Evolutionary conservation across 2,888 invertebrate genomes (phyloP).

Genomic region (Drosophila monieri): DNA sequence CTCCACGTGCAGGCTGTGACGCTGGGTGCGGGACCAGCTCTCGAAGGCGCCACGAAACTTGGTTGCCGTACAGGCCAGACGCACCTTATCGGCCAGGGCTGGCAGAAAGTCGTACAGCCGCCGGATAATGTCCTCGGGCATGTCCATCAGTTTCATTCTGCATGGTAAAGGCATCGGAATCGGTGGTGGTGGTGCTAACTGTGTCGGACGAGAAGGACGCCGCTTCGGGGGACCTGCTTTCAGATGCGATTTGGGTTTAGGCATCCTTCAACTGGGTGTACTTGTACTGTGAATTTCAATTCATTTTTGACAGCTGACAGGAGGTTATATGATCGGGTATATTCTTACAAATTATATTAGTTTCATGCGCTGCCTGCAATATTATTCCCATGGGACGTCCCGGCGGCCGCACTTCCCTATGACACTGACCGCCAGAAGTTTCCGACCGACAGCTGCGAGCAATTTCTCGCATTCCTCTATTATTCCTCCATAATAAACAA

Average conservation of each 20-base stretch:
- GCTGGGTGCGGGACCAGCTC: constrained; percentile 45
- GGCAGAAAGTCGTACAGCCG: constrained; percentile 51
- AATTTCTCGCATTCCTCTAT: constrained; percentile 67
- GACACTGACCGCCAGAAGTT: constrained; percentile 40
- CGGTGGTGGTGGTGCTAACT: neutral
- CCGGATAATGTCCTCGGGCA: constrained; percentile 60
- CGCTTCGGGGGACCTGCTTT: neutral
- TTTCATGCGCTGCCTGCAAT: too few species aligned
- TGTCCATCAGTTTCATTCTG: constrained; percentile 27
- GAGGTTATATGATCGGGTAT: neutral
- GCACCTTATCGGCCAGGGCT: constrained; percentile 51
- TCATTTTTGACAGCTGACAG: constrained; percentile 33
- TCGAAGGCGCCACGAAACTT: constrained; percentile 54
- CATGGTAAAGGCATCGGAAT: neutral
- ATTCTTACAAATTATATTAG: too few species aligned
- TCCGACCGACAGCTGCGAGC: constrained; percentile 57
- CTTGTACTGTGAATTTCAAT: constrained; percentile 23
- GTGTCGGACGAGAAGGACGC: neutral
- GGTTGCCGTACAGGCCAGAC: constrained; percentile 50
- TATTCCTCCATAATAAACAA: constrained; percentile 31
- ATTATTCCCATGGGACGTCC: constrained; percentile 29
- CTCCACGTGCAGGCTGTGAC: constrained; percentile 35
- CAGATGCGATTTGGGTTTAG: constrained; percentile 2
- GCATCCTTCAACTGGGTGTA: constrained; percentile 22
- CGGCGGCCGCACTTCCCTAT: constrained; percentile 56